Base-by-base conservation (phyloP, 1,140 invertebrate genomes). In the Zaprionus capensis region DNA sequence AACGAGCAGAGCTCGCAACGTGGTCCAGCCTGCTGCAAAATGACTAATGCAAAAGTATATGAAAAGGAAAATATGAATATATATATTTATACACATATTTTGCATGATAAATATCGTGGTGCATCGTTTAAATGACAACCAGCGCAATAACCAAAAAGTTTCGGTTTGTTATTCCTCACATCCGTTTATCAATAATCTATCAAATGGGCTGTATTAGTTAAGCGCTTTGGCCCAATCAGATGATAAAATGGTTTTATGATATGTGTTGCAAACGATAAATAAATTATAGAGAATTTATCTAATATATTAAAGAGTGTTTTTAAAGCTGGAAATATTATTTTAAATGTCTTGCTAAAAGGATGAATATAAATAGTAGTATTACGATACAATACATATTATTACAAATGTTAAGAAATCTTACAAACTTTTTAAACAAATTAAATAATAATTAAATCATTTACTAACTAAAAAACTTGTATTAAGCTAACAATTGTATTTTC, bases 81-180 rank as follows among this genome's bases (percentile, higher is more conserved):
- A 71, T 59, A 58, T 70, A 44, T 70, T 64, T 56, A 58, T 75
- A 68, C 70, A 44, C 65, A 66, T 51, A 59, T 69, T 63, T 53
- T 80, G 71, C 73, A 62, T 74, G 80, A 86, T 82, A 77, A 82
- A 82, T 86, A 82, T 82, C 66, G 64, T 55, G 72, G 65, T 69
- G 65, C 78, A 76, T 64, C 62, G 61, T 53, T 83, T 65, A 85
- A 85, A 85, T 86, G 68, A 80, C 83, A 86, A 78, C 75, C 70
- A 82, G 80, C 72, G 80, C 73, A 87, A 83, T 75, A 78, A 75
- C 80, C 83, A 83, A 80, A 71, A 75, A 82, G 78, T 85, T 82
- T 71, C 72, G 51, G 68, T 65, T 77, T 72, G 59, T 69, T 67
- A 72, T 59, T 51, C 51, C 41, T 9, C 20, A 14, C 46, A 74